Evolutionary conservation across 1,140 invertebrate genomes (phyloP).

Genomic region (Zaprionus ghesquierei): DNA sequence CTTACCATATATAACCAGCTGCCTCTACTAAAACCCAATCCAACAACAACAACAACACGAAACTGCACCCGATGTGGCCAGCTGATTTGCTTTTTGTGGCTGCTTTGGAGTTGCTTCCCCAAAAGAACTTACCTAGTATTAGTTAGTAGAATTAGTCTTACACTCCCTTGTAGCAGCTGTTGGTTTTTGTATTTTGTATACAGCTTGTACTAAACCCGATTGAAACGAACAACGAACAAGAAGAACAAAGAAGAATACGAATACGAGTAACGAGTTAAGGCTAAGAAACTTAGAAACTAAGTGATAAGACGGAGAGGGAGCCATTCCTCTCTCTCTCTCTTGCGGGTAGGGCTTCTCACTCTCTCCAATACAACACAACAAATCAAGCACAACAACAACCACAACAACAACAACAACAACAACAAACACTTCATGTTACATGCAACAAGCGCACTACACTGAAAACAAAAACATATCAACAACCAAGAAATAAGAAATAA

Average conservation of each 20-base stretch:
- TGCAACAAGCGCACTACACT: conserved; percentile 48
- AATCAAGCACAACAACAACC: conserved; percentile 41
- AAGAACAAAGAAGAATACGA: neutral
- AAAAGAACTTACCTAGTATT: neutral
- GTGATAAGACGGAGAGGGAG: too few relatives aligned
- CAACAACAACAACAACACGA: neutral
- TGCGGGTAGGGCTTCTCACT: conserved; percentile 10
- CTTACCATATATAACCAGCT: conserved; percentile 14
- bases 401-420: conserved; percentile 27
- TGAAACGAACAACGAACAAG: conserved; percentile 34
- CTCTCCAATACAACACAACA: conserved; percentile 40
- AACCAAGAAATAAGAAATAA: conserved; percentile 13
- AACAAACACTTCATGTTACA: conserved; percentile 44
- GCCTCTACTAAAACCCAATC: conserved; percentile 48
- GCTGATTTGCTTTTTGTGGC: conserved; percentile 70
- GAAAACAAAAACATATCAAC: conserved; percentile 26
- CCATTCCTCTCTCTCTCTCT: neutral
- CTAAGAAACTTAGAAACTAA: neutral
- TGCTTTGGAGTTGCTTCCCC: conserved; percentile 38
- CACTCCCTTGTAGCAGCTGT: conserved; percentile 35
- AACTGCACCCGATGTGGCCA: conserved; percentile 22
- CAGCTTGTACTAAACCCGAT: conserved; percentile 39
- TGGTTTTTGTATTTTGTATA: conserved; percentile 52
- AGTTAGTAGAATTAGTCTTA: conserved; percentile 13
- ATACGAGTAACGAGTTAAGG: conserved; percentile 13